These are phyloP conservation scores for Ictalurus punctatus DNA, from an alignment of 2,113 vertebrate species.

Conservation along the genomic window DNA sequence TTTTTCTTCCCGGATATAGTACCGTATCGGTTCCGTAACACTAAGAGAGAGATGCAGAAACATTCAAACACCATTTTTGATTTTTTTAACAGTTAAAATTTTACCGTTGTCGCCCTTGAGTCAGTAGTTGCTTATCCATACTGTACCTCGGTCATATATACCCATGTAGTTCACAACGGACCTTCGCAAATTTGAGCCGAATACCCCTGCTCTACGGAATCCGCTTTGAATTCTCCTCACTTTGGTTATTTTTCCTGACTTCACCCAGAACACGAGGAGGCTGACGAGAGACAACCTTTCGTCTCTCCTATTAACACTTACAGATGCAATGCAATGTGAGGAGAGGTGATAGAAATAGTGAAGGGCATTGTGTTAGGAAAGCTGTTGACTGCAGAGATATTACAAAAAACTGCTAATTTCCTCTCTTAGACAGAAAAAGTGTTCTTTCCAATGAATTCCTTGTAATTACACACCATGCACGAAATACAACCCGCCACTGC, in stretches of 20 bases:
- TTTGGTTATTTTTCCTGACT: too few species aligned
- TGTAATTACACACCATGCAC: neutral
- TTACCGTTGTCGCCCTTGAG: neutral
- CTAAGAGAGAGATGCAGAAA: neutral
- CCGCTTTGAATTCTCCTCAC: too few species aligned
- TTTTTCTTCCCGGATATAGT: neutral
- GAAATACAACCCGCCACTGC: neutral
- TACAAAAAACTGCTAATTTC: neutral
- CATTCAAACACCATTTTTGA: neutral
- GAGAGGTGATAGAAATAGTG: neutral
- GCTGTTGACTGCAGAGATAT: constrained; percentile 5
- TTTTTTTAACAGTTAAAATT: neutral
- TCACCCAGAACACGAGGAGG: too few species aligned
- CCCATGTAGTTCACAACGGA: neutral
- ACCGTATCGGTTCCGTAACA: neutral
- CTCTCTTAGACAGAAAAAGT: neutral
- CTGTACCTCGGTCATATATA: neutral
- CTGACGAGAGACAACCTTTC: neutral
- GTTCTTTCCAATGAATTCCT: neutral
- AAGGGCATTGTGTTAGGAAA: neutral
- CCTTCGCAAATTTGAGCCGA: neutral
- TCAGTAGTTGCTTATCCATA: neutral
- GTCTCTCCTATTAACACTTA: neutral
- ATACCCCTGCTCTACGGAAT: too few species aligned
- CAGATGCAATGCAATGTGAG: neutral